phyloP scores from a whole-genome alignment of 2,888 invertebrate genomes.

The Acleris holmiana region DNA sequence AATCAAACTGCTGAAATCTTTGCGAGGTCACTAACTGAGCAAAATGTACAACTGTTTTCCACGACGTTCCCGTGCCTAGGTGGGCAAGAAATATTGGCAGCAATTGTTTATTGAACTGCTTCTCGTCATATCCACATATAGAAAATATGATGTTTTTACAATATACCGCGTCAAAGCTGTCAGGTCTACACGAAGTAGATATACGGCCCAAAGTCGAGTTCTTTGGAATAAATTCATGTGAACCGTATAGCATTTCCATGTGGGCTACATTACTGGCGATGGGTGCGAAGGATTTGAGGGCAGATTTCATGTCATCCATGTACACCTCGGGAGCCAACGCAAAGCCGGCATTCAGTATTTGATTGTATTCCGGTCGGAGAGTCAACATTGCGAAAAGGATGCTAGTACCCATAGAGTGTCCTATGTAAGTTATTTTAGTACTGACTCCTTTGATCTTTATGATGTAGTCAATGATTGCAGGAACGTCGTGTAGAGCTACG shows the following conservation, averaged over 20 bases:
- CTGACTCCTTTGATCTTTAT: constrained; percentile 57
- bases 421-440: constrained; percentile 87
- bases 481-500: constrained; percentile 93
- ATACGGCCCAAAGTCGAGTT: constrained; percentile 83
- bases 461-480: constrained; percentile 90
- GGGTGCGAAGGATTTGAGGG: constrained; percentile 87
- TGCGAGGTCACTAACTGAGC: constrained; percentile 83
- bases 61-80: constrained; percentile 90
- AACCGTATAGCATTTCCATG: constrained; percentile 86
- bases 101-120: constrained; percentile 87
- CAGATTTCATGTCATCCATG: constrained; percentile 86
- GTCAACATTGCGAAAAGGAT: constrained; percentile 89
- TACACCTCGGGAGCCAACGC: constrained; percentile 89
- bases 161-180: constrained; percentile 79
- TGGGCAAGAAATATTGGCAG: constrained; percentile 88
- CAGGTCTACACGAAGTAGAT: constrained; percentile 81
- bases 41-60: constrained; percentile 89
- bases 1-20: constrained; percentile 88
- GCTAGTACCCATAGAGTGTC: constrained; percentile 96
- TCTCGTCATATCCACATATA: constrained; percentile 88
- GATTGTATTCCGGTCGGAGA: constrained; percentile 86
- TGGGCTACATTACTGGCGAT: constrained; percentile 84
- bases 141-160: constrained; percentile 90
- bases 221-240: constrained; percentile 89
- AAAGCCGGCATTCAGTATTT: constrained; percentile 86